A percentile compares a stretch with the other conserved stretches of the same genome.
These are phyloP conservation scores for Nemotelus pantherinus DNA, from an alignment of 2,888 invertebrate genomes.

Conservation along the genomic window DNA sequence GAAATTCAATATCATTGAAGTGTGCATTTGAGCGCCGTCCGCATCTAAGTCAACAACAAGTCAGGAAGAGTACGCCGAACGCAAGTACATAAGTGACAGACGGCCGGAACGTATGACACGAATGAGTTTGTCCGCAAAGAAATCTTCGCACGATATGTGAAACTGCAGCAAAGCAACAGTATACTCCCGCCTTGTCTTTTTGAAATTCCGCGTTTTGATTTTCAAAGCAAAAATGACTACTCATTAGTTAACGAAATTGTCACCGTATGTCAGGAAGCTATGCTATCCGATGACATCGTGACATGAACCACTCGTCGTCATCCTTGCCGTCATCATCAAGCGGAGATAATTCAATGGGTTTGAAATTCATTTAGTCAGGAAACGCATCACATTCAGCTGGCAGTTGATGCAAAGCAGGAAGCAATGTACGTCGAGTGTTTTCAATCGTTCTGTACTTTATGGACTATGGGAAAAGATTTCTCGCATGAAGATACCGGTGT, in stretches of 20 bases:
- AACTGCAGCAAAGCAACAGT: background rate
- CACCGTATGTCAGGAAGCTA: slow-evolving; percentile 14
- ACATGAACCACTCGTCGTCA: slow-evolving; percentile 20
- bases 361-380: slow-evolving; percentile 21
- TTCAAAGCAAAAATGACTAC: slow-evolving; percentile 41
- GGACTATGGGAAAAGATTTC: no score
- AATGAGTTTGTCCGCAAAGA: background rate
- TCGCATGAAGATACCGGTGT: no score
- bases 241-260: slow-evolving; percentile 40
- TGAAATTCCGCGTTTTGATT: slow-evolving; percentile 29
- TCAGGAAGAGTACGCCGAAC: background rate
- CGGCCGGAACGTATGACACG: no score
- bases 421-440: slow-evolving; percentile 10
- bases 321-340: background rate
- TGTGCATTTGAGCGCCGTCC: background rate
- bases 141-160: background rate
- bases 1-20: slow-evolving; percentile 32
- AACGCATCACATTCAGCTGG: background rate
- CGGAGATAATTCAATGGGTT: slow-evolving; percentile 9
- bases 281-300: slow-evolving; percentile 14
- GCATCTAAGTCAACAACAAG: background rate
- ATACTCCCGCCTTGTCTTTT: background rate
- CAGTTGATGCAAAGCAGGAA: background rate
- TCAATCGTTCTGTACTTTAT: background rate
- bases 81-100: background rate